phyloP scores from a whole-genome alignment of 2,797 vertebrate genomes.

The Xiphophorus birchmanni region DNA sequence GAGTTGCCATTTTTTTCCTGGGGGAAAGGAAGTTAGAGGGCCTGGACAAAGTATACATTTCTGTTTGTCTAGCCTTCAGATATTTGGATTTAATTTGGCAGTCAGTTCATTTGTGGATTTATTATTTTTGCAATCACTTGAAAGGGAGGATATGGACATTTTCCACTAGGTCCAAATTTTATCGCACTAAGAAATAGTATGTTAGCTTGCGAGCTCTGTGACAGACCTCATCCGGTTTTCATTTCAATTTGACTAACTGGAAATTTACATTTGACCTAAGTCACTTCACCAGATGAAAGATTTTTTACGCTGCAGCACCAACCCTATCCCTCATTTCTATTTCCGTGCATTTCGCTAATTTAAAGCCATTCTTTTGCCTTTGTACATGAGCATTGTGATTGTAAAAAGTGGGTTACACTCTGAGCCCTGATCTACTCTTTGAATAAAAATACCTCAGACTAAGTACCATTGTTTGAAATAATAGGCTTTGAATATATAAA shows the following conservation, averaged over 20 bases:
- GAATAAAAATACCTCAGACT: slow-evolving; percentile 56
- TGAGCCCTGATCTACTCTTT: slow-evolving; percentile 39
- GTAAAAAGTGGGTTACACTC: slow-evolving; percentile 31
- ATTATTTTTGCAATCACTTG: neutral
- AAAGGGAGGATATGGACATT: neutral
- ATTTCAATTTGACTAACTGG: slow-evolving; percentile 12
- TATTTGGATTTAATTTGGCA: neutral
- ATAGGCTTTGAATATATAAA: slow-evolving; percentile 52
- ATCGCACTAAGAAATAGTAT: neutral
- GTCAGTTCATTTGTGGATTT: neutral
- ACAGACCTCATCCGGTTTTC: slow-evolving; percentile 26
- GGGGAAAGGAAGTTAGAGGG: neutral
- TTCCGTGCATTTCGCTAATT: slow-evolving; percentile 26
- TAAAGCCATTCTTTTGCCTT: slow-evolving; percentile 26
- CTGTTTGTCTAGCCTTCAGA: neutral
- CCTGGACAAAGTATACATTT: neutral
- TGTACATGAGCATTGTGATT: slow-evolving; percentile 6
- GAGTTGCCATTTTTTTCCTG: neutral
- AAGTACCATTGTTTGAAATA: slow-evolving; percentile 57
- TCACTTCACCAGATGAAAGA: slow-evolving; percentile 12
- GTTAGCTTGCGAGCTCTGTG: slow-evolving; percentile 8
- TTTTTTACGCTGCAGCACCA: slow-evolving; percentile 26
- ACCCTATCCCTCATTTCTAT: slow-evolving; percentile 29
- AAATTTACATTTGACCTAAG: neutral
- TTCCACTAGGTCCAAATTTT: neutral